Base-by-base conservation (phyloP, 2,888 invertebrate genomes). In the Nowickia ferox region DNA sequence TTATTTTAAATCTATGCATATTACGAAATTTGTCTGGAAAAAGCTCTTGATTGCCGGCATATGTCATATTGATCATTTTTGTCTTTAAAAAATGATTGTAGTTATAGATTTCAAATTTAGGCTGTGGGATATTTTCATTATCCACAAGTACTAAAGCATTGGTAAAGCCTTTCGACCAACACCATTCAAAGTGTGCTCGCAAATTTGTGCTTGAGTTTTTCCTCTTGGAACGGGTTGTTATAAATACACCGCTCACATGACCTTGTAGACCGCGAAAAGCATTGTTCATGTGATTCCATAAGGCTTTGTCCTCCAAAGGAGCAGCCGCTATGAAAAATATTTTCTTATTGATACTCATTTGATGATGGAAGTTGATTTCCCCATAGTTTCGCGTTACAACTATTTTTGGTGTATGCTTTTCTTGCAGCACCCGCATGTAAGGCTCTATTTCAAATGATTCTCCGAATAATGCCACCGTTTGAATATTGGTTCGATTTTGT, bases 181-280 rank as follows among this genome's bases (percentile, higher is more conserved):
- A 89, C 89, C 89, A 90, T 44, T 88, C 87, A 69, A 89, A 89
- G 17, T 89, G 89, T 42, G 82, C 84, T 2, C 17, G 9, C 2
- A 89, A 53, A 69, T 86, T 80, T 10, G 15, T 53, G 15, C 74
- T 57, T 10, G 40, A 6, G 15, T 69, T 11, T 46, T 51, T 71
- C 0, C 71, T 19, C 2, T 15, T 22, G 0, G 76, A 17, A 15
- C 40, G 69, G 8, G 44, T 87, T 10, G 82, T 82, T 46, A 90
- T 44, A 48, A 88, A 89, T 9, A 89, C 57, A 10, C 89, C 89
- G 8, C 88, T 82, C 2, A 88, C 87, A 10, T 85, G 68, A 13
- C 86, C 85, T 44, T 90, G 89, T 53, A 88, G 87, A 8, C 87
- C 86, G 9, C 65, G 66, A 48, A 89, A 87, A 1, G 88, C 89